Evolutionary conservation across 2,888 invertebrate species (phyloP), one percentile per base, ranked within the genome.

Genomic region (Cephus nigrinus): DNA sequence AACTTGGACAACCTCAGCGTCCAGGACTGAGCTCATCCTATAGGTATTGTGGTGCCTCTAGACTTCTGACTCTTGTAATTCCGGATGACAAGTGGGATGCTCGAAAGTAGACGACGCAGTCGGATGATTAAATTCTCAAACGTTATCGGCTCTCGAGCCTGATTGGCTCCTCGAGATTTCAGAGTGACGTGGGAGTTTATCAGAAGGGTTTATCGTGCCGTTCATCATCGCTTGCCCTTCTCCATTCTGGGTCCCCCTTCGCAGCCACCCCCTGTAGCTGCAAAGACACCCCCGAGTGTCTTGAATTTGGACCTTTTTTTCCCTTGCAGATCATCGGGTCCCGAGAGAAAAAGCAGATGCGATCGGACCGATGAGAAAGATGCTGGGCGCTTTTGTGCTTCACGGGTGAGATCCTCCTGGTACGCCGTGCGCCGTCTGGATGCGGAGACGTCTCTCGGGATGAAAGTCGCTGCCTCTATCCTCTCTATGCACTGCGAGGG

Each of bases 381-480:
- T 23, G 55, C 55, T 55, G 55, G 15, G 9, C 23, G 23, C 55
- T 23, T 55, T 55, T 55, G 55, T 55, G 2, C 55, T 55, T 55
- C 55, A 55, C 23, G 55, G 55, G 23, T 23, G 23, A 55, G 55
- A 55, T 55, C 55, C 23, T 55, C 23, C 55, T 23, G 55, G 55
- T 9, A 23, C 55, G 23, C 55, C 2, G 55, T 23, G 55, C 23
- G 55, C 15, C 55, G 23, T 55, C 55, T 23, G 4, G 55, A 55
- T 5, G 55, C 23, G 9, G 1, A 55, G 55, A 55, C 55, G 9
- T 55, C 55, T 55, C 55, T 23, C 55, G 55, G 23, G 55, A 55
- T 69, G n/a, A 31, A 69, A 68, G 72, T 11, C 73, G 31, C 75
- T 74, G 69, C 78, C 69, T 40, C 55, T 23, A 23, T 23, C 55